Evolutionary conservation across 2,113 vertebrate species (phyloP).

Genomic region (Hippocampus mohnikei): DNA sequence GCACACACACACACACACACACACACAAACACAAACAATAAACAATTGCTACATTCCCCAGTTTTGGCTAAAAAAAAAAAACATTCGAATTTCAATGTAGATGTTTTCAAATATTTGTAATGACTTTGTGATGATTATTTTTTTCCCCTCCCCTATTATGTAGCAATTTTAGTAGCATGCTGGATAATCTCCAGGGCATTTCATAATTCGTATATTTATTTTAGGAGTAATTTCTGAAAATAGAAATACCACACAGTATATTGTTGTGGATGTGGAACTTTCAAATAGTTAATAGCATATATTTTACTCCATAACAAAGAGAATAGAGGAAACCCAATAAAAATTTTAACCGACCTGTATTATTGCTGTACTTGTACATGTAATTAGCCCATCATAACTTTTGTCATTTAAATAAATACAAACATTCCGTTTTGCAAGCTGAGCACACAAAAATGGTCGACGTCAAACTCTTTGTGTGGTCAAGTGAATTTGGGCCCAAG

Average conservation of each 20-base stretch:
- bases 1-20: slow-evolving; percentile 25
- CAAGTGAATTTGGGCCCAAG: slow-evolving; percentile 65
- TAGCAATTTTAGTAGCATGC: too few species aligned
- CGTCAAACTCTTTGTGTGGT: slow-evolving; percentile 73
- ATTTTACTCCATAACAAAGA: too few species aligned
- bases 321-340: background rate
- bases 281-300: too few species aligned
- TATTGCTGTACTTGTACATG: background rate
- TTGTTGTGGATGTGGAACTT: too few species aligned
- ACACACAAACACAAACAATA: slow-evolving; percentile 12
- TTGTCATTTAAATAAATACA: slow-evolving; percentile 39
- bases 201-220: too few species aligned
- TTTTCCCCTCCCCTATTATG: background rate
- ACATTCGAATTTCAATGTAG: background rate
- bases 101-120: background rate
- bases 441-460: slow-evolving; percentile 66
- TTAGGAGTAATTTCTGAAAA: too few species aligned
- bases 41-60: background rate
- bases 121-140: background rate
- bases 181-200: too few species aligned
- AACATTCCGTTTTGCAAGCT: slow-evolving; percentile 53
- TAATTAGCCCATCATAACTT: background rate
- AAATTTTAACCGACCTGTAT: background rate
- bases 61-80: background rate
- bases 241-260: too few species aligned